These are phyloP conservation scores for Noctua comes DNA, from an alignment of 2,888 invertebrate genomes.

Conservation along the genomic window DNA sequence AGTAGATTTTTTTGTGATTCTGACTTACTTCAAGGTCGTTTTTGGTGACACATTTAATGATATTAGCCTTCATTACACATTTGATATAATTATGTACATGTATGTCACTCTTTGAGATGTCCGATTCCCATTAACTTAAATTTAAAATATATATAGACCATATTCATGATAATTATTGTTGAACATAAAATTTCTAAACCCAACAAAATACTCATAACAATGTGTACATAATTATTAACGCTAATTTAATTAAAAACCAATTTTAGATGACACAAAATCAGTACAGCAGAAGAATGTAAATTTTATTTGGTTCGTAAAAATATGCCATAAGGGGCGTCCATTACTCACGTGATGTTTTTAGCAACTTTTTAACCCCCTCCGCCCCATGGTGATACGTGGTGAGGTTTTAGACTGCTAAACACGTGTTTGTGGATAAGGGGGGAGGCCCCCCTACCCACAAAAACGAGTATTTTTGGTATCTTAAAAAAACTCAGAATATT, in stretches of 20 bases:
- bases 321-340: neutral
- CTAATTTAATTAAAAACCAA: constrained; percentile 13
- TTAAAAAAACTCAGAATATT: no score
- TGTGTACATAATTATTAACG: constrained; percentile 42
- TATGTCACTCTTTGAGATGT: neutral
- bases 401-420: no score
- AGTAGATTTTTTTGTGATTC: neutral
- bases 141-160: constrained; percentile 1
- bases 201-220: constrained; percentile 14
- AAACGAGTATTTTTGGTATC: no score
- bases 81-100: constrained; percentile 50
- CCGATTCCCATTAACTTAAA: neutral
- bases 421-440: no score
- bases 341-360: no score
- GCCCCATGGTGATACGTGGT: no score
- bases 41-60: constrained; percentile 3
- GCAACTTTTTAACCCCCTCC: no score
- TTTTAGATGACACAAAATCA: constrained; percentile 37
- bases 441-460: no score
- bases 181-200: constrained; percentile 3
- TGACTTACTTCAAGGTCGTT: neutral
- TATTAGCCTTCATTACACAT: constrained; percentile 38
- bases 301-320: constrained; percentile 3
- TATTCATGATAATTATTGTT: constrained; percentile 16
- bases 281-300: constrained; percentile 1